Percentiles rank a stretch among this genome's conserved stretches.
Conservation (phyloP, 2,797 vertebrate genomes). For the Enteromius anoplus region DNA sequence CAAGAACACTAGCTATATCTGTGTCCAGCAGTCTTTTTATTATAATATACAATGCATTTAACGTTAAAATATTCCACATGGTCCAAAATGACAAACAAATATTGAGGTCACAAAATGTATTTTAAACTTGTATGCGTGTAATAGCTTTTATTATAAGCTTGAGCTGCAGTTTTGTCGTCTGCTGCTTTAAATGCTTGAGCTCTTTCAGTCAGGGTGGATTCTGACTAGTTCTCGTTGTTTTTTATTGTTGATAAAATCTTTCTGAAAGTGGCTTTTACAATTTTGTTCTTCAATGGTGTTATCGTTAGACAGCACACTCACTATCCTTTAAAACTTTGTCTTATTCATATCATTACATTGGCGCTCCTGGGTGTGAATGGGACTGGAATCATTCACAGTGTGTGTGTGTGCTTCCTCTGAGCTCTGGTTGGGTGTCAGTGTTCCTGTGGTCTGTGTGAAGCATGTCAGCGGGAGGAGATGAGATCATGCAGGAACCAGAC, state of each 20-base stretch:
- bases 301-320: background rate
- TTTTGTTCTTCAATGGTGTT: background rate
- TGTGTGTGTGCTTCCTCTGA: constrained; percentile 26
- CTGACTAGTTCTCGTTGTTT: background rate
- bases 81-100: background rate
- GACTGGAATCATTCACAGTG: background rate
- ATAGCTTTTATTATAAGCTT: background rate
- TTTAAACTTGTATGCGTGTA: too few species aligned
- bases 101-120: background rate
- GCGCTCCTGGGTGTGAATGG: background rate
- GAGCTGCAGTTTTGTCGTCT: background rate
- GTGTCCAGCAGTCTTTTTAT: background rate
- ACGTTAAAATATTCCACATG: too few species aligned
- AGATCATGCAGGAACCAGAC: constrained; percentile 60
- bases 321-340: background rate
- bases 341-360: background rate
- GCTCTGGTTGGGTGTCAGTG: constrained; percentile 48
- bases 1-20: background rate
- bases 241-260: background rate
- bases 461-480: constrained; percentile 56
- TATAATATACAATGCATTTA: too few species aligned
- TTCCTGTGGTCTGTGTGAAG: constrained; percentile 53
- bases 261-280: background rate
- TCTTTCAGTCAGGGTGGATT: background rate
- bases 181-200: background rate